These are phyloP conservation scores for Oryzias melastigma DNA, from an alignment of 2,113 vertebrate genomes.

Conservation along the genomic window DNA sequence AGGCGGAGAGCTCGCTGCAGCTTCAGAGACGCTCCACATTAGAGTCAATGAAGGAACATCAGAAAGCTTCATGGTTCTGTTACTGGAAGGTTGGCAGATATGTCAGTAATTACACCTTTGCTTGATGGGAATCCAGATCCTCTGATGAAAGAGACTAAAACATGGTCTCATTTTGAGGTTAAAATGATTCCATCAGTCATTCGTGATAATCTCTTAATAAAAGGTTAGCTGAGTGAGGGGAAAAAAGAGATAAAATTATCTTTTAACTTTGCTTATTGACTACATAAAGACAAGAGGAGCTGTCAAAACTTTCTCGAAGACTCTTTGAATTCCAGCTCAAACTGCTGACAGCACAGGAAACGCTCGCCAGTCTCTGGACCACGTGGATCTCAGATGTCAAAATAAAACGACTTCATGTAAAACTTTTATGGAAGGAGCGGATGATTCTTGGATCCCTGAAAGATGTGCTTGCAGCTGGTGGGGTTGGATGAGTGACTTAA, in stretches of 20 bases:
- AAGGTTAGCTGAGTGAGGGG: neutral
- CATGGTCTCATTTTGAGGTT: neutral
- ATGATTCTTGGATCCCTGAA: slow-evolving; percentile 44
- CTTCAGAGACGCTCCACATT: slow-evolving; percentile 1
- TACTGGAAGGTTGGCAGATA: slow-evolving; percentile 4
- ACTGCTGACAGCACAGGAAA: slow-evolving; percentile 24
- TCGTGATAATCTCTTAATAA: slow-evolving; percentile 6
- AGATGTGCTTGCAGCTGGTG: slow-evolving; percentile 38
- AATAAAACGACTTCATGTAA: slow-evolving; percentile 35
- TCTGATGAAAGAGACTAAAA: neutral
- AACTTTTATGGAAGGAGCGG: slow-evolving; percentile 20
- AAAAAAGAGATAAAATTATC: neutral
- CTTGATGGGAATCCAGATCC: neutral
- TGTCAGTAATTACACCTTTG: slow-evolving; percentile 12
- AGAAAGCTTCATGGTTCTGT: neutral
- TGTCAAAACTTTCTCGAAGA: neutral
- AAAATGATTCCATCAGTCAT: neutral
- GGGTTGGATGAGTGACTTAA: slow-evolving; percentile 11
- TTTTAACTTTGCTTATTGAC: neutral
- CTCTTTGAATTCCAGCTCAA: slow-evolving; percentile 50
- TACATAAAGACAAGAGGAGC: neutral
- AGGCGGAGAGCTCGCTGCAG: slow-evolving; percentile 22
- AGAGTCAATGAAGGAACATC: slow-evolving; percentile 8
- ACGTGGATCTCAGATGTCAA: slow-evolving; percentile 27
- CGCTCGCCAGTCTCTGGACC: slow-evolving; percentile 19